Evolutionary conservation across 2,888 invertebrate species (phyloP), one percentile per base, ranked within the genome.

Genomic region (Timema cristinae): DNA sequence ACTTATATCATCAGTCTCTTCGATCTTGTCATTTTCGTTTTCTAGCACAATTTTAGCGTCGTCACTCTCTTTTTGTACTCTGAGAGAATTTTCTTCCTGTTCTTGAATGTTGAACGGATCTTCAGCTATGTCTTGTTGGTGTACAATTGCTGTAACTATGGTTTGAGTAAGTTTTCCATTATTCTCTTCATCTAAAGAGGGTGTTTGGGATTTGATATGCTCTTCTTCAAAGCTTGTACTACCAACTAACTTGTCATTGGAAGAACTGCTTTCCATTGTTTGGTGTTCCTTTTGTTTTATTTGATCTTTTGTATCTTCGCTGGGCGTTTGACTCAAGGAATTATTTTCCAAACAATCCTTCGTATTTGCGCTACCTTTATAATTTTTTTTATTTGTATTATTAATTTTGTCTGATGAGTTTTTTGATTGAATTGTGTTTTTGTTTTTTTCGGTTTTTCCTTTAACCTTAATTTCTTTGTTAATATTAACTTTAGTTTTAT

Each of bases 1-100:
- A n/a, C n/a, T n/a, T n/a, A n/a, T n/a, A n/a, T 72, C 68, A 49
- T 73, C 72, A 56, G 72, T 72, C 67, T 75, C 67, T 61, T 74
- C 52, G 56, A 63, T 49, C 61, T 71, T 73, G 5, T 73, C 67
- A 61, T 50, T 66, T 61, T 70, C 69, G 50, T 73, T 70, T 63
- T 69, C 73, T 61, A 66, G 56, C 47, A 50, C 61, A 15, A 16
- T 52, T 59, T 50, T 61, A 1, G 66, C 71, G 6, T 73, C 72
- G 48, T 69, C 73, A 47, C 67, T 78, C 50, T 82, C 81, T 54
- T 77, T 75, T 77, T 85, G 84, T 67, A 79, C 80, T 66, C 79
- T 77, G 73, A 78, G 82, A 69, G 75, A 74, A 66, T 71, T 76
- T 49, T 74, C 73, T 71, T 74, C 76, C 51, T 63, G 67, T 13